Evolutionary conservation across 1,140 invertebrate genomes (phyloP).

Genomic region (Caenorhabditis inopinata): DNA sequence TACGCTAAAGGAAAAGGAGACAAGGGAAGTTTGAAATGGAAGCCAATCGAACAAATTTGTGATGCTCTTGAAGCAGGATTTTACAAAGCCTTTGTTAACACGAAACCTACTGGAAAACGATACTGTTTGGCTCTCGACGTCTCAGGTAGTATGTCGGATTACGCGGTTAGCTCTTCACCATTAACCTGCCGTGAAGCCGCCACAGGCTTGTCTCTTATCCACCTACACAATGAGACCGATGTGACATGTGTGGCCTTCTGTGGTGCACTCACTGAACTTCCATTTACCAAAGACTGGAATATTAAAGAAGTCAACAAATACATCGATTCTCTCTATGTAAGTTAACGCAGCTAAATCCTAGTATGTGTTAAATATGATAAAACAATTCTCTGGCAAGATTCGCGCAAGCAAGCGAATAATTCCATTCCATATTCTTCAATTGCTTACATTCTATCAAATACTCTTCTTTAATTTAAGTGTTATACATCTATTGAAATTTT

Average conservation of each 20-base stretch:
- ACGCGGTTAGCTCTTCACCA: constrained; percentile 68
- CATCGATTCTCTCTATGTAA: constrained; percentile 49
- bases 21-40: constrained; percentile 67
- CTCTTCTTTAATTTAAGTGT: no score
- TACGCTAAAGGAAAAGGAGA: constrained; percentile 71
- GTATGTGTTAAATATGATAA: no score
- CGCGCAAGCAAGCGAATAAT: no score
- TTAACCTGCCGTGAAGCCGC: constrained; percentile 67
- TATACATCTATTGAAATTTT: no score
- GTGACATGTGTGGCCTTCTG: constrained; percentile 56
- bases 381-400: no score
- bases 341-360: no score
- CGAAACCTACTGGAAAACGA: constrained; percentile 70
- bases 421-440: no score
- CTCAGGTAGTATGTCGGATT: constrained; percentile 68
- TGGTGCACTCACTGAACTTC: constrained; percentile 44
- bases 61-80: constrained; percentile 67
- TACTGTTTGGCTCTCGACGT: constrained; percentile 73
- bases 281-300: constrained; percentile 53
- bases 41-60: constrained; percentile 55
- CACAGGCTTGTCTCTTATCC: constrained; percentile 57
- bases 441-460: no score
- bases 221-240: constrained; percentile 54
- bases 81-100: constrained; percentile 68
- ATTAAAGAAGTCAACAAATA: constrained; percentile 60